A percentile compares a stretch with the other conserved stretches of the same genome.
phyloP scores from a whole-genome alignment of 30 jellyfish, hydroid and myxozoan genomes.

The Nemopilema nomurai region DNA sequence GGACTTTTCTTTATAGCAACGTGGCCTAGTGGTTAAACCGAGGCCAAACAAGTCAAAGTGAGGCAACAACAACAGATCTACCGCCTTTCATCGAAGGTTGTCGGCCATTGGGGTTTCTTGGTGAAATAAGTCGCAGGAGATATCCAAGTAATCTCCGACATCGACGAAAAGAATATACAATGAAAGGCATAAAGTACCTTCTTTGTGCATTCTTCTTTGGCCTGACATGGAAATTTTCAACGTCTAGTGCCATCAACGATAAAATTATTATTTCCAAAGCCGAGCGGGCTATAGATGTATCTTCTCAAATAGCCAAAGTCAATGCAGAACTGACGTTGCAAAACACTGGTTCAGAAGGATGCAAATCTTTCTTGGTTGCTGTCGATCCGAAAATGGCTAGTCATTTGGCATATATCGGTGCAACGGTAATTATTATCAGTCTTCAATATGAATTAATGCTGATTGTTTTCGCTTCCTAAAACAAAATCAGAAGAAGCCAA shows the following conservation, averaged over 20 bases:
- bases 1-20: constrained; percentile 25
- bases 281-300: constrained; percentile 78
- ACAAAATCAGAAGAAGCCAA: too few species aligned
- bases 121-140: constrained; percentile 2
- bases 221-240: constrained; percentile 25
- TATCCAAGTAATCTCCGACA: constrained; percentile 49
- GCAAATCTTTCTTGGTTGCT: constrained; percentile 50
- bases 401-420: constrained; percentile 75
- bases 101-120: constrained; percentile 18
- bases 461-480: too few species aligned
- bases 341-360: constrained; percentile 59
- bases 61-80: constrained; percentile 49
- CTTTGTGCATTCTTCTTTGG: constrained; percentile 28
- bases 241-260: constrained; percentile 41
- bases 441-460: too few species aligned
- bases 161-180: neutral
- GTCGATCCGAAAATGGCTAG: constrained; percentile 54
- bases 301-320: constrained; percentile 84
- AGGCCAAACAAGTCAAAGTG: constrained; percentile 26
- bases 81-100: constrained; percentile 32
- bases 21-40: constrained; percentile 46
- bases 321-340: constrained; percentile 57
- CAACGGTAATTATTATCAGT: constrained; percentile 67
- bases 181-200: constrained; percentile 7
- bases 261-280: constrained; percentile 68